Evolutionary conservation across 2,113 vertebrate species (phyloP).

Genomic region (Vanacampus margaritifer): DNA sequence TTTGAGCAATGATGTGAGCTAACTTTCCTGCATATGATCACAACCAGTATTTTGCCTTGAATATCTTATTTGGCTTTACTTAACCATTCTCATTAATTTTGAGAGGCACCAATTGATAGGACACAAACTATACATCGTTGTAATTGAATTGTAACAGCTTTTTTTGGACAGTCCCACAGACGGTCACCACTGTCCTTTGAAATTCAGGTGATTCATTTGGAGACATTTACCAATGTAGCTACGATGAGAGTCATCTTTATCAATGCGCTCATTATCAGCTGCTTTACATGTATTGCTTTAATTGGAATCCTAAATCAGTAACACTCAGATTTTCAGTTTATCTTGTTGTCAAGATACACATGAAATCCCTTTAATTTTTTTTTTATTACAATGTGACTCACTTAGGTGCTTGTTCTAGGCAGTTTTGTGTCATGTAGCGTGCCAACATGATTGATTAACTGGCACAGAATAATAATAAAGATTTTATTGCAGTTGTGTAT

Average conservation of each 20-base stretch:
- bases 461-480: background rate
- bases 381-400: conserved; percentile 14
- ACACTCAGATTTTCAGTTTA: conserved; percentile 28
- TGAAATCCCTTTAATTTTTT: conserved; percentile 19
- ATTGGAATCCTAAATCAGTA: conserved; percentile 16
- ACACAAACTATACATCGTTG: background rate
- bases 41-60: no score
- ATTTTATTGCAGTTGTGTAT: background rate
- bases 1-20: background rate
- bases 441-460: conserved; percentile 14
- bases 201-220: background rate
- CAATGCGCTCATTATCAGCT: conserved; percentile 2
- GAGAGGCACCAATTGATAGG: background rate
- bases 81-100: no score
- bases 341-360: conserved; percentile 42
- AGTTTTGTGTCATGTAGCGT: conserved; percentile 6
- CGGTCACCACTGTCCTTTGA: background rate
- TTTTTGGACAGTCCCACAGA: background rate
- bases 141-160: no score
- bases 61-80: no score
- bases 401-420: conserved; percentile 11
- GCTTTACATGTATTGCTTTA: conserved; percentile 14
- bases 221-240: background rate
- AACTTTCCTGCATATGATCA: background rate
- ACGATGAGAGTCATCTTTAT: no score